Evolutionary conservation across 2,888 invertebrate species (phyloP), one percentile per base, ranked within the genome.

Genomic region (Rhagium mordax): DNA sequence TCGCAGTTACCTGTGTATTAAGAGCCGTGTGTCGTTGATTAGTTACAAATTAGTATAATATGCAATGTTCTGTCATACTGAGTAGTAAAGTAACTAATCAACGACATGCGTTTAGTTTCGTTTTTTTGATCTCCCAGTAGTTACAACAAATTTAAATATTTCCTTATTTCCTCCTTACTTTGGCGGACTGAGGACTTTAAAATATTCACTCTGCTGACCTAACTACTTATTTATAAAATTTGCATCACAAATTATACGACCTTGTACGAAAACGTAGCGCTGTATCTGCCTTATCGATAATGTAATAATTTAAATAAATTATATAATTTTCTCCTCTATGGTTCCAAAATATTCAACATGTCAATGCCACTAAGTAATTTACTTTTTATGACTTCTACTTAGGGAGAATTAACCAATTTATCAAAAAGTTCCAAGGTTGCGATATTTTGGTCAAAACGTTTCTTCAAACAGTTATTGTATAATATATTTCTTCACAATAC

Each of bases 211-310:
- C 2, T 20, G n/a, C n/a, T n/a, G n/a, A n/a, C 7, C 18, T 8
- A 21, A 64, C 15, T 61, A 20, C 21, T 1, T 64, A 27, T 49
- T 49, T 2, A 5, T 20, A 13, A 21, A 24, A 64, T 64, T 64
- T 29, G 64, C 64, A 64, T 64, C 15, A 24, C 16, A 51, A 64
- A 64, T 51, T 64, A 49, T 64, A 3, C 24, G 59, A 59, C 59
- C 33, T 59, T 59, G 59, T 29, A 59, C 33, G 18, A 15, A 24
- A 48, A 10, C 10, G n/a, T 24, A 48, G 10, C n/a, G 49, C 24
- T 62, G 49, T 62, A 21, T 13, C 27, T 41, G 27, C 21, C 20
- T 62, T 47, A 62, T 24, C 24, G 13, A 1, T 27, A 21, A n/a
- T 47, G n/a, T 24, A 24, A 49, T 16, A 20, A 20, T 61, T 48